Evolutionary conservation across 2,888 invertebrate species (phyloP).

Genomic region (Eupithecia tripunctaria): DNA sequence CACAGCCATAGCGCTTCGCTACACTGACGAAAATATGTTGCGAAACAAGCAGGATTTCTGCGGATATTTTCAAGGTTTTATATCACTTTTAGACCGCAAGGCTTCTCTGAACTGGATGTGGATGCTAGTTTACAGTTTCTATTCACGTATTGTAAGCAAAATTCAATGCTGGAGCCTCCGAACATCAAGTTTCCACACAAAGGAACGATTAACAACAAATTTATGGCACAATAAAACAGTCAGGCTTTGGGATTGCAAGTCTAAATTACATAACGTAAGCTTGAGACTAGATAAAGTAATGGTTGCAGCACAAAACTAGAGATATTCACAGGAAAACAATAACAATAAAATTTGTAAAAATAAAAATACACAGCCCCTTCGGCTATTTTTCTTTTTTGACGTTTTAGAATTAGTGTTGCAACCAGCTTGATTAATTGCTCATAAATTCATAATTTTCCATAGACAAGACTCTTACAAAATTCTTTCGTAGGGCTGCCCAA

Average conservation of each 20-base stretch:
- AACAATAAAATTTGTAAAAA: constrained; percentile 76
- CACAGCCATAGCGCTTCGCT: constrained; percentile 57
- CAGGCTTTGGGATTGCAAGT: constrained; percentile 65
- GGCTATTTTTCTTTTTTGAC: constrained; percentile 78
- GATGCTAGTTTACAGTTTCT: constrained; percentile 33
- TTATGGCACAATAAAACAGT: constrained; percentile 77
- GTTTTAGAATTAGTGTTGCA: constrained; percentile 81
- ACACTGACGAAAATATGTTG: constrained; percentile 51
- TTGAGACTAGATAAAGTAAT: constrained; percentile 75
- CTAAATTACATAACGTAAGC: constrained; percentile 64
- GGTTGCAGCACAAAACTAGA: constrained; percentile 62
- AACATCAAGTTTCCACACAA: constrained; percentile 69
- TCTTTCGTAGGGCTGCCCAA: background rate
- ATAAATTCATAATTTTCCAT: constrained; percentile 66
- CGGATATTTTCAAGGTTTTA: constrained; percentile 37
- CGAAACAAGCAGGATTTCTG: constrained; percentile 43
- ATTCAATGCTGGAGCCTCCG: constrained; percentile 53
- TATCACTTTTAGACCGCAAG: constrained; percentile 25
- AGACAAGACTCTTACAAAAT: constrained; percentile 49
- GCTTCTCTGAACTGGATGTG: constrained; percentile 41
- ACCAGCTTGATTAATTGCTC: constrained; percentile 75
- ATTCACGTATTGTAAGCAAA: constrained; percentile 46
- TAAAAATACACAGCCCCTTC: constrained; percentile 71
- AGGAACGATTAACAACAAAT: constrained; percentile 72
- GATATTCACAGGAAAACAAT: constrained; percentile 68